Base-by-base conservation (phyloP, 2,888 invertebrate genomes). In the Pseudococcus viburni region DNA sequence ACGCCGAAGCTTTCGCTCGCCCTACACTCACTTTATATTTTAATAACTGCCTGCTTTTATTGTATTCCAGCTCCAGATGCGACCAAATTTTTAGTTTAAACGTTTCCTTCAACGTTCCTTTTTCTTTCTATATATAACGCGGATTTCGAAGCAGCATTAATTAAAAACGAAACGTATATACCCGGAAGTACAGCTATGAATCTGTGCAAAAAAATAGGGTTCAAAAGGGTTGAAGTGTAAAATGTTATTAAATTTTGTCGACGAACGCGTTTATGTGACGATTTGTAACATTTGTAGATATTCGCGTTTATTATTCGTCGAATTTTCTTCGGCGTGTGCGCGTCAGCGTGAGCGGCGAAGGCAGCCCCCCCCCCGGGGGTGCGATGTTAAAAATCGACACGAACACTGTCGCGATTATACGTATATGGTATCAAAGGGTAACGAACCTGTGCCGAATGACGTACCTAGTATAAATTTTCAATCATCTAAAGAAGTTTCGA, bases 41-140 rank as follows among this genome's bases (percentile, higher is more conserved):
- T 88, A 88, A 88, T 88, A 88, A 88, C 88, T 83, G 88, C 77
- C 80, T 83, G 86, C 80, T 88, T 88, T 88, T 88, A 88, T 88
- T 88, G 83, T 88, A 55, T 88, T 88, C 80, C 83, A 55, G 59
- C 83, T 88, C 88, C 88, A 88, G 88, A 88, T 88, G 88, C 88
- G 88, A 88, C 88, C 88, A 88, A 88, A 88, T 88, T 88, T 88
- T 83, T 42, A 80, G 48, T 88, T 88, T 80, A 88, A 88, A 88
- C 88, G 88, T 88, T 88, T 88, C 88, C 88, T 88, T 88, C 88
- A 59, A 88, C 80, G 48, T 59, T 80, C 80, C 80, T 88, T 80
- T 88, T 88, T 48, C 80, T 80, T 64, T 64, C 17, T 59, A 59
- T n/a, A 19, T 83, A 83, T 83, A 83, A 83, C 80, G 42, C 42